phyloP scores from a whole-genome alignment of 2,797 vertebrate genomes.

The Otolemur crassicaudatus region DNA sequence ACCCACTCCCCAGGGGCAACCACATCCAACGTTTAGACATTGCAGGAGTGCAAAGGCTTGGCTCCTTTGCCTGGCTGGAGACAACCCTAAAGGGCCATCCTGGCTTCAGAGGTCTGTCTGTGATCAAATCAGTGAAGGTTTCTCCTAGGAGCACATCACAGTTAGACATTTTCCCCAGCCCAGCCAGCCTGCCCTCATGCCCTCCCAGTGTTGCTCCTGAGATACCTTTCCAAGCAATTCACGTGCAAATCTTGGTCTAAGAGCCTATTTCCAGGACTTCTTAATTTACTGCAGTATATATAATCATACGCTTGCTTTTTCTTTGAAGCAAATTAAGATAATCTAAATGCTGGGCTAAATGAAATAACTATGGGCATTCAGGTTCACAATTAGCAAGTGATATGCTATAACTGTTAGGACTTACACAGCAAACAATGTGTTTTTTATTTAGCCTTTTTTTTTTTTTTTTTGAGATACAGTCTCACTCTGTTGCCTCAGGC shows the following conservation, averaged over 20 bases:
- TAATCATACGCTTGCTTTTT: background rate
- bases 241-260: background rate
- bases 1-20: background rate
- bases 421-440: background rate
- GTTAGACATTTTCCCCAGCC: background rate
- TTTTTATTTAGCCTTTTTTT: background rate
- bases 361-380: background rate
- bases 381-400: background rate
- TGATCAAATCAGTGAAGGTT: no score
- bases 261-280: background rate
- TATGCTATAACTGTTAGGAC: background rate
- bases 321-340: background rate
- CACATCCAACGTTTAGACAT: background rate
- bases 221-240: background rate
- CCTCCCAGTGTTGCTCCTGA: background rate
- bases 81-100: background rate
- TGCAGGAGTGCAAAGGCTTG: background rate
- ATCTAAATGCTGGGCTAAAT: conserved; percentile 1
- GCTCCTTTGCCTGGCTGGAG: background rate
- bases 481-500: no score
- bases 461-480: no score
- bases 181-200: background rate
- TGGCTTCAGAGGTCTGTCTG: background rate
- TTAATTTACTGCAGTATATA: background rate
- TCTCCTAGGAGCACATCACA: background rate